Evolutionary conservation across 1,140 invertebrate genomes (phyloP), one percentile per base, ranked within the genome.

Genomic region (Drosophila saltans): DNA sequence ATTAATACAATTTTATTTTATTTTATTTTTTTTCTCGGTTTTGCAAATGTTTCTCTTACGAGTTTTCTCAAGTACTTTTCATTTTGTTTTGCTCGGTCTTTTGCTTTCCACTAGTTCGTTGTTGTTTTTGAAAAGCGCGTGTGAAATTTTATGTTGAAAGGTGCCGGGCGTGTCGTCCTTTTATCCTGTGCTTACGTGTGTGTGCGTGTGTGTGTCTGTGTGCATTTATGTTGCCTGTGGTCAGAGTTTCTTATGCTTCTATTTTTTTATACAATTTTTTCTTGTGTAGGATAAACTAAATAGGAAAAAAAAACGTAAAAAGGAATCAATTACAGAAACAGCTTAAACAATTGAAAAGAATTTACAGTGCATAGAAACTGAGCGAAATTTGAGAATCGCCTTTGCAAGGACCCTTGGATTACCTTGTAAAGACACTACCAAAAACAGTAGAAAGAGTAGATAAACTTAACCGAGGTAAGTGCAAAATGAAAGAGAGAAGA

Each of bases 341-440:
- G 16, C 4, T 30, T 2, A 30, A 41, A 40, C 6, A 36, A 21
- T 48, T 43, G 58, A 7, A 28, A 45, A 52, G 8, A 26, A 26
- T 52, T 52, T 36, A 7, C 33, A 36, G 33, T 36, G 33, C 6
- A 3, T 6, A 36, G 16, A 36, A 36, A 26, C n/a, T 8, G 58
- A 66, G 43, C 52, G 63, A 66, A 72, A 60, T 39, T 36, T 77
- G 45, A 48, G n/a, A 55, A 39, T 71, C 71, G 48, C 72, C 72
- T 77, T 69, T 80, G 83, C 83, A 88, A 89, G 83, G 83, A 88
- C 83, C 83, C 80, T 88, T 88, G 83, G 83, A 88, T 88, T 88
- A 88, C 83, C 83, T 88, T 88, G 83, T 84, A 62, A 66, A 69
- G 69, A 62, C 75, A 57, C 41, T 33, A 60, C 28, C 26, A 60